A percentile compares a stretch with the other conserved stretches of the same genome.
phyloP scores from a whole-genome alignment of 2,888 invertebrate genomes.

The Plebejus melissa region DNA sequence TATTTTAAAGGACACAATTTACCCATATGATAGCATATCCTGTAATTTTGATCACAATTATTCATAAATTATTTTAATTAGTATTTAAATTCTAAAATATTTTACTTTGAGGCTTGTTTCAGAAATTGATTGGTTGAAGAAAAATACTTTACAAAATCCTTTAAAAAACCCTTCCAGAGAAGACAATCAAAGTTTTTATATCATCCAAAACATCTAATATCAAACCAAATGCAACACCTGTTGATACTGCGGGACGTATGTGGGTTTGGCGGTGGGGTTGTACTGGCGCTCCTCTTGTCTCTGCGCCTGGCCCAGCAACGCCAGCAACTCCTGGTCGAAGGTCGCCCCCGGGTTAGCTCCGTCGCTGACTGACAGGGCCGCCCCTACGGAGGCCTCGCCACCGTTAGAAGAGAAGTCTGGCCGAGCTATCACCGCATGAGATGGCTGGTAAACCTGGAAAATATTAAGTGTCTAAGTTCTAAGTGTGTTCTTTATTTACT shows the following conservation, averaged over 20 bases:
- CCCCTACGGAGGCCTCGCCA: slow-evolving; percentile 71
- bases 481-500: too few species aligned
- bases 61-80: too few species aligned
- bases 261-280: slow-evolving; percentile 40
- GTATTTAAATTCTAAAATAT: too few species aligned
- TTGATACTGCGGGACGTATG: slow-evolving; percentile 26
- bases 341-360: slow-evolving; percentile 37
- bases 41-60: too few species aligned
- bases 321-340: slow-evolving; percentile 56
- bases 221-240: slow-evolving; percentile 9
- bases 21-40: too few species aligned
- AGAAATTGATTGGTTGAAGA: too few species aligned
- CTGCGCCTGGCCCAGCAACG: slow-evolving; percentile 51
- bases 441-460: slow-evolving; percentile 61
- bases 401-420: slow-evolving; percentile 64
- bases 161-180: too few species aligned
- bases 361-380: slow-evolving; percentile 47
- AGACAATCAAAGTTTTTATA: too few species aligned
- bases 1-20: too few species aligned
- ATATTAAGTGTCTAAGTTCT: neutral
- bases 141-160: too few species aligned
- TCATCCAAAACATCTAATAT: neutral
- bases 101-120: too few species aligned
- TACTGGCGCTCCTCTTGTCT: slow-evolving; percentile 36
- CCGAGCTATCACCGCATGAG: slow-evolving; percentile 67